These are phyloP conservation scores for Plusia festucae DNA, from an alignment of 2,888 invertebrate genomes.

Conservation along the genomic window DNA sequence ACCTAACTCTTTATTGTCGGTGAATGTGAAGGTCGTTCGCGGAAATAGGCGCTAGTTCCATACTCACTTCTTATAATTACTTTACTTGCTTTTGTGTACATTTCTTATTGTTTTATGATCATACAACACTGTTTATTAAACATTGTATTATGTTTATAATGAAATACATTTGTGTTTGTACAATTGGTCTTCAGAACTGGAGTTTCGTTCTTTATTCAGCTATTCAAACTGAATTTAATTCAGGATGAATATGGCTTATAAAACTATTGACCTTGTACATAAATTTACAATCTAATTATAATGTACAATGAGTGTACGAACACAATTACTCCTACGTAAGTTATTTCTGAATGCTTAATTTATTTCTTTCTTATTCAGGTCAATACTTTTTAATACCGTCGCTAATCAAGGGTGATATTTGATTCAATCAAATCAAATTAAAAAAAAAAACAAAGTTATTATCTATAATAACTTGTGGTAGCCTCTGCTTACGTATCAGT, in stretches of 20 bases:
- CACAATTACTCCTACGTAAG: conserved; percentile 39
- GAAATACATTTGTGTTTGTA: neutral
- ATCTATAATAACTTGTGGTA: neutral
- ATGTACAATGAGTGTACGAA: conserved; percentile 38
- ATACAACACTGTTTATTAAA: neutral
- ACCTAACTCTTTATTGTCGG: neutral
- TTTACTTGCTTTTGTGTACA: conserved; percentile 2
- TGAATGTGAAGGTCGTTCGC: conserved; percentile 4
- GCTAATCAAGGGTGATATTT: no score
- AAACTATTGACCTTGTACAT: conserved; percentile 47
- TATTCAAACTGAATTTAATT: conserved; percentile 15
- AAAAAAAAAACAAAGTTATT: no score
- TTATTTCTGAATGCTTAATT: conserved; percentile 28
- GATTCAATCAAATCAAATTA: no score
- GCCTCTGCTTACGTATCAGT: neutral
- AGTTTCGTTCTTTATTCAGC: conserved; percentile 6
- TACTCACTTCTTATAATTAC: conserved; percentile 2
- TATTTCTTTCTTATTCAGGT: conserved; percentile 13
- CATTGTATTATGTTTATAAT: neutral
- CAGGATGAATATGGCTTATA: conserved; percentile 26
- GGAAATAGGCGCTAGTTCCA: neutral
- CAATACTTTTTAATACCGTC: neutral
- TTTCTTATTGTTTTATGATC: neutral
- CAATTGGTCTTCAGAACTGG: neutral
- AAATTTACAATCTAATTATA: conserved; percentile 53